Percentiles rank a stretch among this genome's conserved stretches.
Conservation (phyloP, 2,797 vertebrate genomes). For the Triplophysa bombifrons region DNA sequence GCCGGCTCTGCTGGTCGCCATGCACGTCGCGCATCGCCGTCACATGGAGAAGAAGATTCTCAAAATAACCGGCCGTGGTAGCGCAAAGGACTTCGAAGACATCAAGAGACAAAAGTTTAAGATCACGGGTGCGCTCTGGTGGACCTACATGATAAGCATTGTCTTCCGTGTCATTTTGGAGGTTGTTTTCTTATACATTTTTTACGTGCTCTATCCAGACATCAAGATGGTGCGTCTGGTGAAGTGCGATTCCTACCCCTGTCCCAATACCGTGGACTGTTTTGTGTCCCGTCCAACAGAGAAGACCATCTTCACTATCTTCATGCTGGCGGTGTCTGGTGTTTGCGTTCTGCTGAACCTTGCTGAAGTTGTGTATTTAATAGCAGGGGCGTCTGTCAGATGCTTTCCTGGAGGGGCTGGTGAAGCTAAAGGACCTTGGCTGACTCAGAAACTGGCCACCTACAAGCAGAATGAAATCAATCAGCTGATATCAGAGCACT, state of each 20-base stretch:
- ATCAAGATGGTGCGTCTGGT: conserved; percentile 96
- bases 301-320: conserved; percentile 97
- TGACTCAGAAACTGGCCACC: conserved; percentile 80
- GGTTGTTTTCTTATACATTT: conserved; percentile 93
- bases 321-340: conserved; percentile 93
- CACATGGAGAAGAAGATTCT: conserved; percentile 94
- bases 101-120: conserved; percentile 93
- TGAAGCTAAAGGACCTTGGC: conserved; percentile 78
- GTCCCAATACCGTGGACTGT: conserved; percentile 97
- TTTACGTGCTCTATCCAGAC: conserved; percentile 94
- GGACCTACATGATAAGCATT: conserved; percentile 95
- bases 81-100: conserved; percentile 87
- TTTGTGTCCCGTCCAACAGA: conserved; percentile 96
- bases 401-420: conserved; percentile 76
- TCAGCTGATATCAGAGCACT: conserved; percentile 85
- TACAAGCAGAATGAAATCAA: conserved; percentile 93
- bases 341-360: conserved; percentile 94
- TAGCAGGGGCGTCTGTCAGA: conserved; percentile 83
- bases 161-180: conserved; percentile 91
- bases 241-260: conserved; percentile 94
- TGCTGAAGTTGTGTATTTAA: conserved; percentile 89
- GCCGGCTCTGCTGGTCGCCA: conserved; percentile 93
- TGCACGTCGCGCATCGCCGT: conserved; percentile 96
- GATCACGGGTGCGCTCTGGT: conserved; percentile 93
- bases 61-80: conserved; percentile 79